phyloP scores from a whole-genome alignment of 1,140 invertebrate genomes.

The Pararge aegeria region DNA sequence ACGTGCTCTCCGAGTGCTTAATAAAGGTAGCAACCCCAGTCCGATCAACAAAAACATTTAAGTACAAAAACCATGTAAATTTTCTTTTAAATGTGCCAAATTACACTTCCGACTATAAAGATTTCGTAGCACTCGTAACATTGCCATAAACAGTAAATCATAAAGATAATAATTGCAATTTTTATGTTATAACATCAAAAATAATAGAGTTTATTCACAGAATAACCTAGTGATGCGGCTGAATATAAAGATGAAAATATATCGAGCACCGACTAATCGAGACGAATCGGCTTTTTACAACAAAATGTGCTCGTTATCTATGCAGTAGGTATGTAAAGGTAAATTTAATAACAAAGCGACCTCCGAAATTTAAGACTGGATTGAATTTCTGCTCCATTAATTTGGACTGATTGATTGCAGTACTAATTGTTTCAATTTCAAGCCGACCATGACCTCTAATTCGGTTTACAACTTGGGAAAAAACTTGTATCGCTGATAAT shows the following conservation, averaged over 20 bases:
- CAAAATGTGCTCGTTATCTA: too few species aligned
- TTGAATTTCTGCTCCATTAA: background rate
- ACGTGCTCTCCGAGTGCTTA: too few species aligned
- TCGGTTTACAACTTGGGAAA: too few species aligned
- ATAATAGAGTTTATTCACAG: background rate
- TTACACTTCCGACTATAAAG: background rate
- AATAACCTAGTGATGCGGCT: background rate
- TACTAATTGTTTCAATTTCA: background rate
- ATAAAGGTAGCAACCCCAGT: too few species aligned
- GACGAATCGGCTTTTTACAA: too few species aligned
- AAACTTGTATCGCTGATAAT: too few species aligned
- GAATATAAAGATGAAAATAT: background rate
- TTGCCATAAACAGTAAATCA: background rate
- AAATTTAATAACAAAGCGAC: too few species aligned
- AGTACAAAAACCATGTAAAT: too few species aligned
- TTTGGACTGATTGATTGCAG: background rate
- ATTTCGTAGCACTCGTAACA: background rate
- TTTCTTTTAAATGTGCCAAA: background rate
- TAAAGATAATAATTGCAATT: conserved; percentile 4
- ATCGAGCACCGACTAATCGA: background rate
- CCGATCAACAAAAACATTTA: too few species aligned
- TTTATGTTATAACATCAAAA: conserved; percentile 5
- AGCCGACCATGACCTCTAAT: background rate
- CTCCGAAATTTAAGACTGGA: too few species aligned
- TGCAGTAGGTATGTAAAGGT: too few species aligned